Base-by-base conservation (phyloP, 2,797 vertebrate genomes). In the Labeo calbasu region DNA sequence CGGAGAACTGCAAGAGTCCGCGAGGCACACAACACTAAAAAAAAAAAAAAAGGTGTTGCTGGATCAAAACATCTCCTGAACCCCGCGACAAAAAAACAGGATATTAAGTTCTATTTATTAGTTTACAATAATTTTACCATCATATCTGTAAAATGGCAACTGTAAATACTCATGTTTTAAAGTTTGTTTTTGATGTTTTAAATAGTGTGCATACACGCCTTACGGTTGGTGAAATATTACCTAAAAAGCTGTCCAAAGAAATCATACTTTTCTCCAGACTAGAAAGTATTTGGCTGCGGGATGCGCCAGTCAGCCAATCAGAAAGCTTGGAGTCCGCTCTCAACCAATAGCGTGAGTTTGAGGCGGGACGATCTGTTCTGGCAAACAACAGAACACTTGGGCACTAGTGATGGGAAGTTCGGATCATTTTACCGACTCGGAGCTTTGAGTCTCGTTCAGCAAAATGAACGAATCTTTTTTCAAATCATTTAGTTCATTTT, bases 1-100 rank as follows among this genome's bases (percentile, higher is more conserved):
- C 79, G 48, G 79, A 83, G 76, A 48, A 72, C 66, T 43, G 40
- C 40, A 43, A 43, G 40, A 43, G 6, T 43, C 40, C 40, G 8
- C 0, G 40, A 9, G 61, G 5, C 63, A 48, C 6, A 19, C 46
- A 55, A 36, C 32, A 36, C 32, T 5, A 36, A 43, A 10, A 14
- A 6, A 1, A 17, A n/a, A n/a, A 9, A 40, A 12, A 40, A 21
- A 4, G 5, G 55, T n/a, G 53, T 57, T 61, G 4, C 11, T 61
- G 55, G 15, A 70, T 70, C 7, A 63, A 61, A 40, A 59, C 36
- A 23, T 48, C 15, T 46, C 10, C 23, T 51, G 8, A 61, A 61
- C 57, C 57, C 4, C 57, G 57, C n/a, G 11, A 72, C 23, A 11
- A 4, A 17, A 3, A 46, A 46, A 36, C 43, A 46, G 43, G 43